Percentiles rank a stretch among this genome's conserved stretches.
phyloP scores from a whole-genome alignment of 2,888 invertebrate genomes.

The Uropetala carovei region DNA sequence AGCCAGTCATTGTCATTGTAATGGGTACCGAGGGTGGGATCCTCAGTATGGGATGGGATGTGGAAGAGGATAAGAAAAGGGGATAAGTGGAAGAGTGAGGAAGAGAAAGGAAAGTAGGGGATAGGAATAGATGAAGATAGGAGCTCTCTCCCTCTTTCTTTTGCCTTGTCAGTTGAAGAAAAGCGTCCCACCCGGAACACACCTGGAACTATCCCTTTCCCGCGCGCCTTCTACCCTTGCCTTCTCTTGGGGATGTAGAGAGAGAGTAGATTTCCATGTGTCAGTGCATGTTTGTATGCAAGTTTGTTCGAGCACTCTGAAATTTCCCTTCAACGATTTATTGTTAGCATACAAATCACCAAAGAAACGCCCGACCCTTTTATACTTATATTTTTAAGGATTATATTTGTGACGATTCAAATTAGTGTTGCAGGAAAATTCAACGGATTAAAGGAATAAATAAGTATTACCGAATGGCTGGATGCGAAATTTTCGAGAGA shows the following conservation, averaged over 20 bases:
- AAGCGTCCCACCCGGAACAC: background rate
- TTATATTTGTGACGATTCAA: too few relatives aligned
- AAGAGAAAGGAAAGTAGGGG: background rate
- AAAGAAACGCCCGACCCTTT: too few relatives aligned
- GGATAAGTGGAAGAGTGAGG: background rate
- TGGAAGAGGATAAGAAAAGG: background rate
- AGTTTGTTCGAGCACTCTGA: too few relatives aligned
- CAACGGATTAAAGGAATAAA: too few relatives aligned
- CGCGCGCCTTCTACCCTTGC: background rate
- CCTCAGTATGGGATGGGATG: background rate
- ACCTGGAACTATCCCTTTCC: background rate
- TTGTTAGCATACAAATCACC: too few relatives aligned
- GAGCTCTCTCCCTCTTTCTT: background rate
- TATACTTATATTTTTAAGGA: too few relatives aligned
- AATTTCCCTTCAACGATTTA: too few relatives aligned
- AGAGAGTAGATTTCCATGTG: background rate
- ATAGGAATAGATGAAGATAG: background rate
- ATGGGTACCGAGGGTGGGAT: background rate
- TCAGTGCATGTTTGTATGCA: background rate
- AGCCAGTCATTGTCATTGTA: slow-evolving; percentile 26
- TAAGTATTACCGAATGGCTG: too few relatives aligned
- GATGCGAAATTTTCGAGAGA: too few relatives aligned
- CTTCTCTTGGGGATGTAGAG: background rate
- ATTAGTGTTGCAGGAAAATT: too few relatives aligned
- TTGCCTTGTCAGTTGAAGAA: too few relatives aligned